These are phyloP conservation scores for Agapostemon virescens DNA, from an alignment of 2,888 invertebrate genomes.

Conservation along the genomic window DNA sequence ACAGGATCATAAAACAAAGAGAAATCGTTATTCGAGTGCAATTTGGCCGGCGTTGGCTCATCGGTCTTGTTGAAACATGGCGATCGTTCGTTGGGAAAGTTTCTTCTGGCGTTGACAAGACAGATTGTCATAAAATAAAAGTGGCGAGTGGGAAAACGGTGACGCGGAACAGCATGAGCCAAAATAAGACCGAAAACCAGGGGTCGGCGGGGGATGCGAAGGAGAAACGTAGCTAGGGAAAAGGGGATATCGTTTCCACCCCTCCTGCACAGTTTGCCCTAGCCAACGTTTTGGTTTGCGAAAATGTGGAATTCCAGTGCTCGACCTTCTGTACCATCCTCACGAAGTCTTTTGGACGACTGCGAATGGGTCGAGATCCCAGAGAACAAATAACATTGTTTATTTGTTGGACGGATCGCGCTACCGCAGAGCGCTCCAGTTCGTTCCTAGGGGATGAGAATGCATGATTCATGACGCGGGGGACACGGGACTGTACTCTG, in stretches of 20 bases:
- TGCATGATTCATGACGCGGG: constrained; percentile 78
- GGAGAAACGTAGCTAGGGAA: constrained; percentile 10
- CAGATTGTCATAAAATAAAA: constrained; percentile 60
- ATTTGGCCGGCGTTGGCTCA: constrained; percentile 67
- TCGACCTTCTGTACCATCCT: constrained; percentile 60
- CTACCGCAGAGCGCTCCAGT: constrained; percentile 66
- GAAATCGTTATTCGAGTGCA: constrained; percentile 70
- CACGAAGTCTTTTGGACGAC: constrained; percentile 61
- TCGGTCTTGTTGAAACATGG: constrained; percentile 62
- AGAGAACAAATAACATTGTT: constrained; percentile 77
- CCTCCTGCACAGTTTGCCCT: constrained; percentile 7
- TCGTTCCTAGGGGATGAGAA: constrained; percentile 69
- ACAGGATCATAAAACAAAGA: constrained; percentile 39
- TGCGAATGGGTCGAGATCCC: constrained; percentile 65
- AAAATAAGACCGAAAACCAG: constrained; percentile 8
- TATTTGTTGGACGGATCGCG: constrained; percentile 74
- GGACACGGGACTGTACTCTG: constrained; percentile 68
- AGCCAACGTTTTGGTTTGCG: constrained; percentile 48
- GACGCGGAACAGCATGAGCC: constrained; percentile 12
- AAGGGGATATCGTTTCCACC: constrained; percentile 21
- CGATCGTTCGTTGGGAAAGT: constrained; percentile 63
- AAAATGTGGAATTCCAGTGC: constrained; percentile 56
- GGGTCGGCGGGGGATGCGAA: not conserved
- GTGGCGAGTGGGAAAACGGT: constrained; percentile 43
- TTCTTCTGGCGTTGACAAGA: constrained; percentile 73